Evolutionary conservation across 2,797 vertebrate genomes (phyloP).

Genomic region (Rhinichthys osculus): DNA sequence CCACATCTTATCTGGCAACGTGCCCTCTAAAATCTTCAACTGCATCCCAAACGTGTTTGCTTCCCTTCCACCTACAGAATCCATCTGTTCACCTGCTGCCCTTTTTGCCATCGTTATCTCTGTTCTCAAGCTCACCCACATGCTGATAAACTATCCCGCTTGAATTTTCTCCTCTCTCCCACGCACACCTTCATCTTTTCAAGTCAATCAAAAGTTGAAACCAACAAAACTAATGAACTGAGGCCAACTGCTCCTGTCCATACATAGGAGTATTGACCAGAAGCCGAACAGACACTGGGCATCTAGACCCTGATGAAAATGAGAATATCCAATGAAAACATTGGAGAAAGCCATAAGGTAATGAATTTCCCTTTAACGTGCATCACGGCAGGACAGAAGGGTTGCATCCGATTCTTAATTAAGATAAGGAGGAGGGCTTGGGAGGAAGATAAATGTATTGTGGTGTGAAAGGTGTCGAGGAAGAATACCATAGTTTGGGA

Average conservation of each 20-base stretch:
- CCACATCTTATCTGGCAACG: neutral
- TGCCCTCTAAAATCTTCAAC: neutral
- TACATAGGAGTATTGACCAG: slow-evolving; percentile 3
- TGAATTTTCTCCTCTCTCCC: neutral
- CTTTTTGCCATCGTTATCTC: slow-evolving; percentile 1
- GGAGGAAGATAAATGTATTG: neutral
- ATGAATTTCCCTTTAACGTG: neutral
- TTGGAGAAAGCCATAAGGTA: neutral
- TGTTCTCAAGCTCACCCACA: slow-evolving; percentile 6
- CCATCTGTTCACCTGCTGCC: slow-evolving; percentile 5
- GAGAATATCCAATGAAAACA: neutral
- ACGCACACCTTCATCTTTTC: slow-evolving; percentile 1
- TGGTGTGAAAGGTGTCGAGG: neutral
- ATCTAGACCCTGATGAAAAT: neutral
- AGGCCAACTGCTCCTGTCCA: neutral
- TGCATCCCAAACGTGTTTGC: neutral
- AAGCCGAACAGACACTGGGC: neutral
- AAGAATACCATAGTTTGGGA: slow-evolving; percentile 81
- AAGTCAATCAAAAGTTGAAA: slow-evolving; percentile 19
- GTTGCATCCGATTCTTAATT: slow-evolving; percentile 9
- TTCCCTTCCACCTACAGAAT: neutral
- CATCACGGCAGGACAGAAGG: neutral
- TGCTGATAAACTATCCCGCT: neutral
- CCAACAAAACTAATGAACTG: neutral
- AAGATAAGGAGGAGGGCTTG: slow-evolving; percentile 1